These are phyloP conservation scores for Dilophus febrilis DNA, from an alignment of 2,888 invertebrate genomes.

Conservation along the genomic window DNA sequence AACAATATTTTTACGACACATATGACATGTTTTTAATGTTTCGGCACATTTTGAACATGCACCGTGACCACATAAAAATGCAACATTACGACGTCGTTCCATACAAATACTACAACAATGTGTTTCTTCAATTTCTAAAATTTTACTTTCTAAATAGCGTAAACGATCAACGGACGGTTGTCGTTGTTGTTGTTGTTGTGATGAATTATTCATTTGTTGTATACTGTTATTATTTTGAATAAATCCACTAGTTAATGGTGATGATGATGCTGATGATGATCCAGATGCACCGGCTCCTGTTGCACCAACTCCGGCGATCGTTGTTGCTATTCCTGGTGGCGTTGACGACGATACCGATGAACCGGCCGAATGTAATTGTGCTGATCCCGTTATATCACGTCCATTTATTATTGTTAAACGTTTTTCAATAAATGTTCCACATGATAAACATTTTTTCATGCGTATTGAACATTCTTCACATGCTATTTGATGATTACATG, in stretches of 20 bases:
- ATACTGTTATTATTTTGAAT: too few relatives aligned
- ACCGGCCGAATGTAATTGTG: neutral
- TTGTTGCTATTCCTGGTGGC: conserved; percentile 6
- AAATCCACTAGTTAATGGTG: too few relatives aligned
- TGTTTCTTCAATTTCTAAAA: conserved; percentile 74
- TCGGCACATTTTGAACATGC: conserved; percentile 69
- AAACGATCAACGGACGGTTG: conserved; percentile 48
- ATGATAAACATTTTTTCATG: conserved; percentile 60
- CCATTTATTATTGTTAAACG: conserved; percentile 37
- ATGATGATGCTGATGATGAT: conserved; percentile 9
- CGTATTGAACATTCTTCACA: conserved; percentile 58
- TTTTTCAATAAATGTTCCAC: conserved; percentile 41
- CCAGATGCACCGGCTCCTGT: neutral
- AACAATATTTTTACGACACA: conserved; percentile 36
- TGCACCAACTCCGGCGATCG: neutral
- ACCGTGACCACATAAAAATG: conserved; percentile 76
- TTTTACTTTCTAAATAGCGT: conserved; percentile 51
- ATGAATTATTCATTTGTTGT: too few relatives aligned
- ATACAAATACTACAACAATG: conserved; percentile 76
- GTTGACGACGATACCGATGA: too few relatives aligned
- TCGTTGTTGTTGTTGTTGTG: conserved; percentile 16
- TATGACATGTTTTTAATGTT: conserved; percentile 67
- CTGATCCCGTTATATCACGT: conserved; percentile 27
- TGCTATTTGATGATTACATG: conserved; percentile 55
- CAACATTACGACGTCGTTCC: conserved; percentile 66